A percentile compares a stretch with the other conserved stretches of the same genome.
Conservation (phyloP, 2,113 vertebrate species). For the Chionis minor region DNA sequence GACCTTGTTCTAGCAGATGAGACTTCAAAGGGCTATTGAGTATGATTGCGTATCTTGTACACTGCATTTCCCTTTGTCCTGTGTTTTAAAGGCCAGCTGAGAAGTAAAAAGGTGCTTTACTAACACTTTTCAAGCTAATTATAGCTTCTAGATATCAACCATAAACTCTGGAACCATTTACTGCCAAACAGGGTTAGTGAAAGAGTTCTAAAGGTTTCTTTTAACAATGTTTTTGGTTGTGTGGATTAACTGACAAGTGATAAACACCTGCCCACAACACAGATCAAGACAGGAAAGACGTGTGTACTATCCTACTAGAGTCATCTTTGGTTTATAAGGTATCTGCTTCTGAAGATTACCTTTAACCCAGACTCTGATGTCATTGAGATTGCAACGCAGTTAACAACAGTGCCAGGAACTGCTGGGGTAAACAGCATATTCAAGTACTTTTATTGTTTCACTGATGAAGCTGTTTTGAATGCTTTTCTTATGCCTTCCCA, state of each 20-base stretch:
- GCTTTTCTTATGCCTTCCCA: background rate
- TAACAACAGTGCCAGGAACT: background rate
- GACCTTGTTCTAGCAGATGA: background rate
- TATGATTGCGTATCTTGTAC: fast-evolving
- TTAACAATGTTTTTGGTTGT: background rate
- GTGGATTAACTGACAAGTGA: background rate
- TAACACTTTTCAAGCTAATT: background rate
- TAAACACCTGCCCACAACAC: background rate
- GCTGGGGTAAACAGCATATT: background rate
- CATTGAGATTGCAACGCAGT: background rate
- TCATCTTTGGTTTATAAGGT: background rate
- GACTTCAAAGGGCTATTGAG: background rate
- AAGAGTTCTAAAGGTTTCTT: background rate
- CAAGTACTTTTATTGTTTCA: background rate
- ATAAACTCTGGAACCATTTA: background rate
- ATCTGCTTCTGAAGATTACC: background rate
- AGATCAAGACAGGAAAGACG: background rate
- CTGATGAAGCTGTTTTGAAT: background rate
- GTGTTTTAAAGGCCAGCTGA: background rate
- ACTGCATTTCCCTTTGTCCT: background rate
- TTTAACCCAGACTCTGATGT: background rate
- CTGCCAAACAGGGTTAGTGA: background rate
- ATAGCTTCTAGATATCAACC: background rate
- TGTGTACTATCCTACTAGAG: background rate
- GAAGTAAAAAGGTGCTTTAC: background rate